These are phyloP conservation scores for Mastomys coucha DNA, from an alignment of 2,113 vertebrate species.

Conservation along the genomic window DNA sequence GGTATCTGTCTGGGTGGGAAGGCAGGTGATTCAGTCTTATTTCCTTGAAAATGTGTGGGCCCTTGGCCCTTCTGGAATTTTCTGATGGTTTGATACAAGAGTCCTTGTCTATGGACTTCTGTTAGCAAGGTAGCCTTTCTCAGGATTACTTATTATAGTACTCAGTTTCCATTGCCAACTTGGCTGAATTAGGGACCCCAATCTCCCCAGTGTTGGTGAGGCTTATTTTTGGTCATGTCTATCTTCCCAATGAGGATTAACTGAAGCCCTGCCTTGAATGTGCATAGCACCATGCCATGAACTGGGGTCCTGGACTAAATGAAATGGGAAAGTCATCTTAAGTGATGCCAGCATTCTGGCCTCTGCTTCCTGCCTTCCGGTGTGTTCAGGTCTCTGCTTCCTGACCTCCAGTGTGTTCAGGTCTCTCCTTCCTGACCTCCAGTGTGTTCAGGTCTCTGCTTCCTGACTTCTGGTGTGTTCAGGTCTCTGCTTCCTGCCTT, in stretches of 20 bases:
- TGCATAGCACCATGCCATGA: background rate
- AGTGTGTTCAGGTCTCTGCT: background rate
- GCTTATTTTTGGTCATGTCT: background rate
- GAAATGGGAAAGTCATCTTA: background rate
- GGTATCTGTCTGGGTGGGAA: background rate
- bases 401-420: background rate
- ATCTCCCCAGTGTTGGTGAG: background rate
- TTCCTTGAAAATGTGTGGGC: background rate
- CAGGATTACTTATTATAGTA: background rate
- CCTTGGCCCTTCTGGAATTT: background rate
- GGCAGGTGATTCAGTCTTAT: background rate
- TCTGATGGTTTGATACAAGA: background rate
- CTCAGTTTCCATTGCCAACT: background rate
- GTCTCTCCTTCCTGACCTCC: background rate
- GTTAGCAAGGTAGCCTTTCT: background rate
- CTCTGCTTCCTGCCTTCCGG: background rate
- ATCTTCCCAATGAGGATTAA: too few species aligned
- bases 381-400: background rate
- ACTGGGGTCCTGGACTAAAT: background rate
- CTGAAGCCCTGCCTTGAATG: background rate
- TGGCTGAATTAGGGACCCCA: background rate
- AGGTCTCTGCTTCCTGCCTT: background rate
- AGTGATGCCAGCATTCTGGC: background rate
- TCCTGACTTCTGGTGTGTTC: background rate
- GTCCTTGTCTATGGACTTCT: background rate